Evolutionary conservation across 2,888 invertebrate species (phyloP), one percentile per base, ranked within the genome.

Genomic region (Geophilus truncorum): DNA sequence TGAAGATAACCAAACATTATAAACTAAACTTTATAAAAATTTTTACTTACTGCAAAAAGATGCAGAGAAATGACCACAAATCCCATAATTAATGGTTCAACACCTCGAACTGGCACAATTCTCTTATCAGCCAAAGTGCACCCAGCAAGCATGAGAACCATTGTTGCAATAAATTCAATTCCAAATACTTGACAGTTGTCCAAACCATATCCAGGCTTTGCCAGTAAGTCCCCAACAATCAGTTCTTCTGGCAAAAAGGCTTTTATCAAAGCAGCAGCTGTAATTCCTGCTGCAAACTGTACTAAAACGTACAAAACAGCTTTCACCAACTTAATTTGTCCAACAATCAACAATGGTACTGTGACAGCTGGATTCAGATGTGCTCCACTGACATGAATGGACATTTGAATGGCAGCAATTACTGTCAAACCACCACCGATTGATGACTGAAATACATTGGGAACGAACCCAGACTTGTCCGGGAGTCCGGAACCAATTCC

Each of bases 51-150:
- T 12, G 93, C 93, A 80, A 93, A 91, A 84, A 96, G 89, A 87
- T 97, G 96, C 5, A 94, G 93, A 82, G 94, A 89, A 0, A 93
- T 91, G 77, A 97, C 93, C 0, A 96, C 91, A 84, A 97, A 90
- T 0, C 96, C 97, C 85, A 97, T 96, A 81, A 95, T 93, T 77
- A 97, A 88, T 0, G 96, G 94, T 0, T 93, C 94, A 0, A 93
- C 92, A 40, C 92, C 91, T 85, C 93, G 93, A 84, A 93, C 90
- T 86, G 95, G 94, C 6, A 91, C 90, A 82, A 95, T 91, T 84
- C 92, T 91, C 0, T 90, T 89, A 87, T 97, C 96, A 83, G 93
- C 93, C 36, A 94, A 94, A 7, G 86, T 86, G 86, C 94, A 95
- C n/a, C 96, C 94, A 2, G 94, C 93, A 83, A 96, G 90, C 40